Evolutionary conservation across 2,113 vertebrate genomes (phyloP), one percentile per base, ranked within the genome.

Genomic region (Indri indri): DNA sequence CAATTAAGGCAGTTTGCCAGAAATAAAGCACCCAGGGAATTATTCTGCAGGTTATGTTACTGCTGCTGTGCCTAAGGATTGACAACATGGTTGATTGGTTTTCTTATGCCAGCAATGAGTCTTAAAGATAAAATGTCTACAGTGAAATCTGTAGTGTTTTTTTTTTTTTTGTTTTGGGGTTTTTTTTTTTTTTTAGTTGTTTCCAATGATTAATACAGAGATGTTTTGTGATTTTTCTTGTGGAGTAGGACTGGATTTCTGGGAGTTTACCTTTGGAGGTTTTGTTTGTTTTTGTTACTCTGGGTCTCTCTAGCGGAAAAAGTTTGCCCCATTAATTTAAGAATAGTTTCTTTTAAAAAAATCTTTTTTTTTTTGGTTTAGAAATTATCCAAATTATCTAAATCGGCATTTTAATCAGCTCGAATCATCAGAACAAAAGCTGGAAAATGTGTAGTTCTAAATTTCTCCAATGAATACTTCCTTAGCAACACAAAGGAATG

Each of bases 1-100:
- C 30, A 71, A 76, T 97, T 97, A 82, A 84, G 86, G 73, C 50
- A 96, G 68, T 92, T 97, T 95, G 97, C 97, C 95, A 97, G 97
- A 92, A 97, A 88, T 91, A 93, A 98, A 91, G 65, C 37, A 37
- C 16, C 45, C 7, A 70, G 86, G 90, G 66, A 82, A 37, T 97
- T 76, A 77, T 40, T 96, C 90, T 88, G 90, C 57, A 83, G 91
- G 94, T 96, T 93, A 70, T 85, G 25, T 52, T 77, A n/a, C 65
- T 90, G 42, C 54, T 42, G 37, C 40, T 71, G 6, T 71, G 47
- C 74, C 73, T 74, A 77, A 93, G 92, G 83, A 47, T 25, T 81
- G 73, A 90, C 50, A 57, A 17, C 32, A 20, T 23, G 22, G 22
- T 90, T 83, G 52, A 40, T 52, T 68, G 30, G 34, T 80, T 81